Evolutionary conservation across 2,113 vertebrate genomes (phyloP).

Genomic region (Daboia siamensis): DNA sequence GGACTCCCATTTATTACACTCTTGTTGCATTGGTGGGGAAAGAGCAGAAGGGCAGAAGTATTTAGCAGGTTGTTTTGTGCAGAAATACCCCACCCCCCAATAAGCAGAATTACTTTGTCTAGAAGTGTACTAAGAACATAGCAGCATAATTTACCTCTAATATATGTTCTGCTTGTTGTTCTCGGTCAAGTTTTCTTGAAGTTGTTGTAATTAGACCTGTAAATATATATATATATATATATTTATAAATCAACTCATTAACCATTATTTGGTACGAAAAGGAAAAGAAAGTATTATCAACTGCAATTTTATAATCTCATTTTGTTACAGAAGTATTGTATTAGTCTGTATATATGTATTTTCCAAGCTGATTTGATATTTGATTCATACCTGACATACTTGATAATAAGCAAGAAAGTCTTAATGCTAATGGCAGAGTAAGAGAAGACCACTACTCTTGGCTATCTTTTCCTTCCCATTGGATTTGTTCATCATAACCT

Average conservation of each 20-base stretch:
- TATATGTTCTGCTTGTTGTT: conserved; percentile 93
- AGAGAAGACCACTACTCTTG: neutral
- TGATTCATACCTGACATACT: neutral
- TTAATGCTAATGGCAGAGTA: neutral
- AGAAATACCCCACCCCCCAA: neutral
- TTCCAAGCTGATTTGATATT: neutral
- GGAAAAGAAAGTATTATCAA: conserved; percentile 1
- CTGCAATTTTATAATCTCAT: neutral
- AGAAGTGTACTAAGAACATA: conserved; percentile 2
- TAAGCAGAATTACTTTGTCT: neutral
- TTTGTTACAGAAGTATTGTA: neutral
- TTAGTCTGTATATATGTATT: neutral
- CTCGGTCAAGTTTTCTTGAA: conserved; percentile 90
- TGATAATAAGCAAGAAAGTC: neutral
- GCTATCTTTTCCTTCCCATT: neutral
- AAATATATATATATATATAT: conserved; percentile 43
- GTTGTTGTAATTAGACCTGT: conserved; percentile 93
- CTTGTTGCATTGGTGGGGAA: neutral
- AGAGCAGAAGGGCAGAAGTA: neutral
- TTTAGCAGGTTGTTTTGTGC: neutral
- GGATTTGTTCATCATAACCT: neutral
- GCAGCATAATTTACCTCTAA: conserved; percentile 81
- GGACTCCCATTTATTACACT: neutral
- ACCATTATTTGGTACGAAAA: conserved; percentile 10
- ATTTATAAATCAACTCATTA: conserved; percentile 44